Base-by-base conservation (phyloP, 2,888 invertebrate genomes). In the Unio pictorum region DNA sequence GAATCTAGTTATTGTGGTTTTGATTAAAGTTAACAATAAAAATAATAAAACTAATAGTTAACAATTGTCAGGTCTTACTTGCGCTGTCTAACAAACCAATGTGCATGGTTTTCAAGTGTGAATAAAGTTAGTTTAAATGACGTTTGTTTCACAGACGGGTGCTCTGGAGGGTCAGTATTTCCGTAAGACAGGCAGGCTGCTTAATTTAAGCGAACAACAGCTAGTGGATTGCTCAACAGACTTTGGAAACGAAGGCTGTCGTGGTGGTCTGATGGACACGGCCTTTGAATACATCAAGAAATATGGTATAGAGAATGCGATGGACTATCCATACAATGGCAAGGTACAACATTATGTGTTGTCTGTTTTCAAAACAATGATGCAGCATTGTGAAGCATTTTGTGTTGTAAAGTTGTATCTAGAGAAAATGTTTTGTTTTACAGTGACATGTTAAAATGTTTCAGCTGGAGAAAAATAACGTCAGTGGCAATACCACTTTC, bases 101-200 rank as follows among this genome's bases (percentile, higher is more conserved):
- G 7, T 34, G 8, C 7, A 34, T 7, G 8, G 34, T 34, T 3
- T 34, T 34, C 2, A 34, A 34, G 34, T 8, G 34, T 65, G 65
- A 28, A 28, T n/a, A 56, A n/a, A 28, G 6, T 23, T 94, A 93
- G 62, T 28, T 28, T 28, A 34, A 63, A 34, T n/a, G 5, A 61
- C 4, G 5, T 57, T 34, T 34, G 57, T 28, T 66, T 70, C 77
- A 15, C 74, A 96, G 94, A 97, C 97, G 67, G 98, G 89, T n/a
- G 78, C 90, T 17, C 74, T 90, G 64, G 90, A 90, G 78, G 89
- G 89, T 8, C 89, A 89, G 73, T 85, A 86, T 68, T 86, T 81
- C 77, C 74, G 80, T n/a, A 82, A 92, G 71, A 94, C 94, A 0
- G 93, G 93, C 0, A 91, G 92, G 68, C 90, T 95, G 83, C 90